Evolutionary conservation across 2,797 vertebrate species (phyloP).

Genomic region (Sebastes steindachneri): DNA sequence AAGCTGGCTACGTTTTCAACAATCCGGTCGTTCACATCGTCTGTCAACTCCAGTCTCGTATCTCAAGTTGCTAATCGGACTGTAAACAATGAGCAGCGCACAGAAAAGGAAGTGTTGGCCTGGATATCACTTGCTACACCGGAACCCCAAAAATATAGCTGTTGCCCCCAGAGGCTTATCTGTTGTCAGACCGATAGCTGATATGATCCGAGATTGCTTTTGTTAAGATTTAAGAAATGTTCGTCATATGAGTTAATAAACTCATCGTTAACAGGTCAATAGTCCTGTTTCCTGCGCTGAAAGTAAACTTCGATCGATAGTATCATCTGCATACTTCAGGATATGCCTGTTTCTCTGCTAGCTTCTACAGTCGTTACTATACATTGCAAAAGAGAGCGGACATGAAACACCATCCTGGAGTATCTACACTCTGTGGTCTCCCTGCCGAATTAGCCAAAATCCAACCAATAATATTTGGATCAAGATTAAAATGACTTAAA

Average conservation of each 20-base stretch:
- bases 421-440: not conserved
- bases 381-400: not conserved
- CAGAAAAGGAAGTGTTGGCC: too few relatives aligned
- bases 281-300: not conserved
- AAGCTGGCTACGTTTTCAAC: too few relatives aligned
- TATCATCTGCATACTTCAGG: not conserved
- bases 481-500: not conserved
- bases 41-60: too few relatives aligned
- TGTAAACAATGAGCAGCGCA: too few relatives aligned
- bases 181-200: too few relatives aligned
- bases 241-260: not conserved
- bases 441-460: not conserved
- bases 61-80: too few relatives aligned
- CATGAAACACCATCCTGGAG: not conserved
- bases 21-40: too few relatives aligned
- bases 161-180: too few relatives aligned
- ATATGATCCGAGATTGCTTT: not conserved
- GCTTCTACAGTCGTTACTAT: not conserved
- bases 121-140: too few relatives aligned
- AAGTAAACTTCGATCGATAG: not conserved
- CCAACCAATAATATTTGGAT: not conserved
- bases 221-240: not conserved
- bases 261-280: not conserved
- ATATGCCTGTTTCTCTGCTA: not conserved
- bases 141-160: too few relatives aligned